A percentile compares a stretch with the other conserved stretches of the same genome.
phyloP scores from a whole-genome alignment of 2,888 invertebrate genomes.

The Orgyia antiqua region DNA sequence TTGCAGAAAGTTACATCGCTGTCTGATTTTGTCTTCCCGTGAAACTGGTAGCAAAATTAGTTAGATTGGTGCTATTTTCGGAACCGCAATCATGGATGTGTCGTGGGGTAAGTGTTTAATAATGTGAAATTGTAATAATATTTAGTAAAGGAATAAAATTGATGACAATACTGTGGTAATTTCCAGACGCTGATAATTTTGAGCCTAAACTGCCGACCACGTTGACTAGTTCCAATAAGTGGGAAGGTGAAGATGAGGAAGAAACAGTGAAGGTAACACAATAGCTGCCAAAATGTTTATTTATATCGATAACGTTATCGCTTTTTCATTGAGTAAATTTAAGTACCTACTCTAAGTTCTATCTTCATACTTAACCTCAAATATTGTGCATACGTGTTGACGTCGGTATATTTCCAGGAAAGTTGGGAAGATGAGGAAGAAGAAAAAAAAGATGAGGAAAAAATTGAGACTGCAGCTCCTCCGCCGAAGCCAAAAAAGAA shows the following conservation, averaged over 20 bases:
- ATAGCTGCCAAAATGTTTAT: conserved; percentile 49
- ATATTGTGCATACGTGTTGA: conserved; percentile 62
- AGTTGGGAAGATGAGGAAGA: conserved; percentile 97
- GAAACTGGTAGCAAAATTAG: conserved; percentile 62
- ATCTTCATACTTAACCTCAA: conserved; percentile 56
- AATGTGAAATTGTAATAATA: no score
- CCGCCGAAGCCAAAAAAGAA: conserved; percentile 85
- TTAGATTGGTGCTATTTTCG: conserved; percentile 59
- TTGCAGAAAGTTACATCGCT: conserved; percentile 54
- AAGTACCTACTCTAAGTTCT: conserved; percentile 3
- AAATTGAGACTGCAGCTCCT: conserved; percentile 77
- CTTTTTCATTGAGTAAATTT: conserved; percentile 2
- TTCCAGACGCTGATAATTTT: conserved; percentile 85
- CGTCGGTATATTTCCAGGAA: conserved; percentile 81
- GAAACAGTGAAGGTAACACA: conserved; percentile 87
- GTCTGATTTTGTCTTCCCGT: conserved; percentile 65
- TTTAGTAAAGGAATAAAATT: no score
- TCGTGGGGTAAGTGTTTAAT: conserved; percentile 81
- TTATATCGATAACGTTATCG: conserved; percentile 14
- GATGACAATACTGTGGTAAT: no score
- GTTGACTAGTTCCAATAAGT: conserved; percentile 82
- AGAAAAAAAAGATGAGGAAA: conserved; percentile 86
- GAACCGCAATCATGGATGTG: conserved; percentile 80
- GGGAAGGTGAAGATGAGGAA: conserved; percentile 94
- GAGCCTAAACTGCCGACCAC: conserved; percentile 81